These are phyloP conservation scores for Atta colombica DNA, from an alignment of 1,140 invertebrate genomes.

Conservation along the genomic window DNA sequence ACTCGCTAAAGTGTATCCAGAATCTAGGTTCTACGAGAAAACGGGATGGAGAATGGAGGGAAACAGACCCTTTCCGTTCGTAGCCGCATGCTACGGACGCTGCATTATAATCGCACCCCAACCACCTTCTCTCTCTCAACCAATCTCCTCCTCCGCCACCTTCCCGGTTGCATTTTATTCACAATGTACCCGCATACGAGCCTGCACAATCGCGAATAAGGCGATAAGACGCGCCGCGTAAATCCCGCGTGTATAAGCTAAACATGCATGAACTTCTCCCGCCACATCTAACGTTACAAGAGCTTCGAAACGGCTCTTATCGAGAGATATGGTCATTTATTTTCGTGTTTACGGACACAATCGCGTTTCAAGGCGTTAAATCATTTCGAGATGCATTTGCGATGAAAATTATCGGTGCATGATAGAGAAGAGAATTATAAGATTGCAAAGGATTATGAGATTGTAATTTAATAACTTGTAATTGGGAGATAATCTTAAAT, in stretches of 20 bases:
- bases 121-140: background rate
- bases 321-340: slow-evolving; percentile 33
- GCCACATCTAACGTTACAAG: slow-evolving; percentile 41
- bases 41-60: slow-evolving; percentile 63
- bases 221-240: slow-evolving; percentile 47
- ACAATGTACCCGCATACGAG: slow-evolving; percentile 70
- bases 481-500: background rate
- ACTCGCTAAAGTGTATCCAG: slow-evolving; percentile 83
- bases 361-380: slow-evolving; percentile 16
- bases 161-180: slow-evolving; percentile 69
- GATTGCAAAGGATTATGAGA: background rate
- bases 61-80: slow-evolving; percentile 67
- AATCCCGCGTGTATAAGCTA: slow-evolving; percentile 42
- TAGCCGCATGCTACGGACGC: slow-evolving; percentile 64
- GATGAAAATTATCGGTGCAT: slow-evolving; percentile 18
- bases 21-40: slow-evolving; percentile 75
- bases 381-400: slow-evolving; percentile 14
- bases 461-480: background rate
- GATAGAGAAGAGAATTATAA: background rate
- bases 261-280: slow-evolving; percentile 33
- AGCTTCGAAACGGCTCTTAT: background rate
- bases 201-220: slow-evolving; percentile 61
- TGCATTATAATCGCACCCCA: slow-evolving; percentile 72
- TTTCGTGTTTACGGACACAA: slow-evolving; percentile 5
- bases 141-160: background rate